Evolutionary conservation across 2,113 vertebrate genomes (phyloP).

Genomic region (Arothron firmamentum): DNA sequence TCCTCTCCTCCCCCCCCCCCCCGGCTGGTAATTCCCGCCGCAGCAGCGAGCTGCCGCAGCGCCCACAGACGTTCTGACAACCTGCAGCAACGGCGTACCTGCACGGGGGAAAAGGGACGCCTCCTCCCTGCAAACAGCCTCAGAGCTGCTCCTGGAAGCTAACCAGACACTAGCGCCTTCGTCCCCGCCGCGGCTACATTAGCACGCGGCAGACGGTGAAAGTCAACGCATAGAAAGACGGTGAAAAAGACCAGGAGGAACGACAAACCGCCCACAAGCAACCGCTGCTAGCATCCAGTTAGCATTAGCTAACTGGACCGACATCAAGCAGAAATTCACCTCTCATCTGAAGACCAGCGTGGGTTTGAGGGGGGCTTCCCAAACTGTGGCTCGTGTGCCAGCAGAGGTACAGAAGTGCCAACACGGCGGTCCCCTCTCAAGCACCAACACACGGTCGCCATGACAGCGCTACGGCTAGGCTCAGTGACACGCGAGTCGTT

Average conservation of each 20-base stretch:
- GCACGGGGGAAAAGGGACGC: constrained; percentile 32
- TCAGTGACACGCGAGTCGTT: too few species aligned
- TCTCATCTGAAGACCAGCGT: constrained; percentile 67
- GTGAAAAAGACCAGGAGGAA: constrained; percentile 47
- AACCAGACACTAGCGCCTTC: constrained; percentile 46
- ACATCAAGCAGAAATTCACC: constrained; percentile 84
- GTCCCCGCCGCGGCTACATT: constrained; percentile 18
- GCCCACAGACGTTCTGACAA: constrained; percentile 51
- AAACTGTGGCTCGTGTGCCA: too few species aligned
- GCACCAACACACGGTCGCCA: too few species aligned
- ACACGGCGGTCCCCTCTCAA: too few species aligned
- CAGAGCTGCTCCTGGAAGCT: constrained; percentile 50
- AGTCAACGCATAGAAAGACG: constrained; percentile 47
- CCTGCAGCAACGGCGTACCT: constrained; percentile 35
- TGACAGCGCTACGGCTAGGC: too few species aligned
- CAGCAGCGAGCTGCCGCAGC: constrained; percentile 33
- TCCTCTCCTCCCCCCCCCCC: constrained; percentile 37
- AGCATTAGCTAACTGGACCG: constrained; percentile 70
- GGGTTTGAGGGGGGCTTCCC: too few species aligned
- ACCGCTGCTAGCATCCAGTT: constrained; percentile 36
- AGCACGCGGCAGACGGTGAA: constrained; percentile 53
- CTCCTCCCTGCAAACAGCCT: constrained; percentile 53
- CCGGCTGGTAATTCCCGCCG: constrained; percentile 55
- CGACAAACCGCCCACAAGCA: constrained; percentile 62
- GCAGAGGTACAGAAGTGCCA: too few species aligned